Conservation (phyloP, 2,113 vertebrate genomes). For the Spilogale gracilis region DNA sequence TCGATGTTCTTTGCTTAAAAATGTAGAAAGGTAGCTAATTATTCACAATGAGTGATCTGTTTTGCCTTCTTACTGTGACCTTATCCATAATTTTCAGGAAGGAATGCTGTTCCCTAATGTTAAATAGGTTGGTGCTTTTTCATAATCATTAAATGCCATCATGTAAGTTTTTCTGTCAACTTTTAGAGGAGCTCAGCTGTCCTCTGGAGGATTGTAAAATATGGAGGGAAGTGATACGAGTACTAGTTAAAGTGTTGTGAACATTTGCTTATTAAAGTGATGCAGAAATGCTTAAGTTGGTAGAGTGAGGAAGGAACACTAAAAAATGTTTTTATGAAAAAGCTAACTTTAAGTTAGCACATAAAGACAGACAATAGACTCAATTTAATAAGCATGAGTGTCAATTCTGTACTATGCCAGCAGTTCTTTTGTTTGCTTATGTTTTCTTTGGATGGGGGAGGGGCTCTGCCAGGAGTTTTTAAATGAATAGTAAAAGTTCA, state of each 20-base stretch:
- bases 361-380: background rate
- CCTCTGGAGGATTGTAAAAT: background rate
- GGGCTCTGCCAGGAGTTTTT: background rate
- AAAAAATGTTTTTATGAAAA: background rate
- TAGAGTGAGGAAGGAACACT: background rate
- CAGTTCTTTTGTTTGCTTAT: background rate
- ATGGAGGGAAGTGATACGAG: background rate
- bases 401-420: background rate
- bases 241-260: background rate
- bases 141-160: background rate
- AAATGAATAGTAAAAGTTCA: background rate
- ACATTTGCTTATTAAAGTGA: background rate
- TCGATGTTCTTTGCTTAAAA: slow-evolving; percentile 44
- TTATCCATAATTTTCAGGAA: slow-evolving; percentile 29
- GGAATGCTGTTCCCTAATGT: background rate
- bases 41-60: background rate
- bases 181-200: background rate
- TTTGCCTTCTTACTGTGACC: slow-evolving; percentile 3
- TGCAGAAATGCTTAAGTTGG: background rate
- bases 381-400: background rate
- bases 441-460: background rate
- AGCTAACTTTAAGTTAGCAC: background rate
- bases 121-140: background rate
- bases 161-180: background rate
- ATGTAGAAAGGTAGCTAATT: background rate